Conservation (phyloP, 2,888 invertebrate species). For the Polyommatus icarus region DNA sequence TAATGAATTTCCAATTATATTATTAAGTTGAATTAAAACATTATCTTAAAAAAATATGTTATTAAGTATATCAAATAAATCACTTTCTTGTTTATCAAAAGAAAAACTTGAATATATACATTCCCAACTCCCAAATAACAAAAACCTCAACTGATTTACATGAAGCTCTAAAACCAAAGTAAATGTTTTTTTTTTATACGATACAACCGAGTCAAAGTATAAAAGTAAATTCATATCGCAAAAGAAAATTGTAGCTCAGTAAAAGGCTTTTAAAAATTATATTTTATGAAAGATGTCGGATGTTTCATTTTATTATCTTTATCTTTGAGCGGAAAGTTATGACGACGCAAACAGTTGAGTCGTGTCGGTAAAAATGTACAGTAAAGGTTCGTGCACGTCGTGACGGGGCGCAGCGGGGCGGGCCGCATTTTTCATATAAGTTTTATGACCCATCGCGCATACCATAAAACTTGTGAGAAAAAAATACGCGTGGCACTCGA, state of each 20-base stretch:
- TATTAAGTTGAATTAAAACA: too few species aligned
- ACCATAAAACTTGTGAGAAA: too few species aligned
- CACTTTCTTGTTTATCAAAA: too few species aligned
- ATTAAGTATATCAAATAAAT: too few species aligned
- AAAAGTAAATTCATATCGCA: slow-evolving; percentile 32
- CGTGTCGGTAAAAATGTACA: slow-evolving; percentile 24
- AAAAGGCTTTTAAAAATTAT: slow-evolving; percentile 34
- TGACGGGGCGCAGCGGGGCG: too few species aligned
- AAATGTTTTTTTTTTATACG: background rate
- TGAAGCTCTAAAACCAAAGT: background rate
- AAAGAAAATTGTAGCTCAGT: slow-evolving; percentile 33
- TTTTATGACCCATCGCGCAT: too few species aligned
- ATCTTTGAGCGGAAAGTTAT: slow-evolving; percentile 34
- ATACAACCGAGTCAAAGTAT: slow-evolving; percentile 18
- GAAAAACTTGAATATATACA: background rate
- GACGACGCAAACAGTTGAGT: slow-evolving; percentile 32
- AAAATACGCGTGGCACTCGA: too few species aligned
- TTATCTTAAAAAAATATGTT: too few species aligned
- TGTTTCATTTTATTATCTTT: slow-evolving; percentile 36
- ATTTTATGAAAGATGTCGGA: slow-evolving; percentile 35
- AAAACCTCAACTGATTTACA: background rate
- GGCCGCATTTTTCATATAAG: too few species aligned
- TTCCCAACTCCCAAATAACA: background rate
- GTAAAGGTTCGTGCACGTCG: too few species aligned
- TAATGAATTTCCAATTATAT: background rate